Evolutionary conservation across 2,113 vertebrate species (phyloP).

Genomic region (Nyctereutes procyonoides): DNA sequence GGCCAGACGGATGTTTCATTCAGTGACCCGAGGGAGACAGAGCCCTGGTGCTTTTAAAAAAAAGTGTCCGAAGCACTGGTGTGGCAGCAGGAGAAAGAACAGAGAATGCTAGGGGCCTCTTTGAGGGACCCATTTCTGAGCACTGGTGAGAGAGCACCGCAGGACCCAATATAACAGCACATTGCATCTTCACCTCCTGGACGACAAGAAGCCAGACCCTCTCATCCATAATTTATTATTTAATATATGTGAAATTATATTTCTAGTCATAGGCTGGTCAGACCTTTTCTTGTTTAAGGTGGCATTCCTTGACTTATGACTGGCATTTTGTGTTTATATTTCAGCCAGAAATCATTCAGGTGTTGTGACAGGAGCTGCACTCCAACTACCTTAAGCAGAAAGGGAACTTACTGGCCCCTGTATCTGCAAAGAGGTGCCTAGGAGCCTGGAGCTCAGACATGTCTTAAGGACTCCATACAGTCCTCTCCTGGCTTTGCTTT

Average conservation of each 20-base stretch:
- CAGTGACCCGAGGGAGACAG: not conserved
- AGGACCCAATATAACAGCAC: not conserved
- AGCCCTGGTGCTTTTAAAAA: not conserved
- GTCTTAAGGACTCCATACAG: not conserved
- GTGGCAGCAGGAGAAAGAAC: not conserved
- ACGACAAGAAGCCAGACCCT: not conserved
- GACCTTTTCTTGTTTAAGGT: conserved; percentile 12
- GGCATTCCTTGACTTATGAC: conserved; percentile 35
- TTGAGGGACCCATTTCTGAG: not conserved
- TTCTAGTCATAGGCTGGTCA: not conserved
- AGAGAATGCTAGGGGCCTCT: not conserved
- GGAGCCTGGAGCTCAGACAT: not conserved
- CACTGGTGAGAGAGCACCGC: not conserved
- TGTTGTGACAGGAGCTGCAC: not conserved
- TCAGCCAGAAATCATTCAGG: conserved; percentile 24
- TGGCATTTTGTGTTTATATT: not conserved
- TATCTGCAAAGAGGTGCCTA: not conserved
- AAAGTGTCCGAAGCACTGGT: not conserved
- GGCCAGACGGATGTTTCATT: not conserved
- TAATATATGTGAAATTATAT: not conserved
- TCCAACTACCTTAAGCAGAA: not conserved
- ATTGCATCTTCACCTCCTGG: not conserved
- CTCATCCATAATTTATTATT: not conserved
- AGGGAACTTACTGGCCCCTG: not conserved
- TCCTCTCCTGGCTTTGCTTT: not conserved